These are phyloP conservation scores for Bombus waltoni DNA, from an alignment of 1,140 invertebrate species.

Conservation along the genomic window DNA sequence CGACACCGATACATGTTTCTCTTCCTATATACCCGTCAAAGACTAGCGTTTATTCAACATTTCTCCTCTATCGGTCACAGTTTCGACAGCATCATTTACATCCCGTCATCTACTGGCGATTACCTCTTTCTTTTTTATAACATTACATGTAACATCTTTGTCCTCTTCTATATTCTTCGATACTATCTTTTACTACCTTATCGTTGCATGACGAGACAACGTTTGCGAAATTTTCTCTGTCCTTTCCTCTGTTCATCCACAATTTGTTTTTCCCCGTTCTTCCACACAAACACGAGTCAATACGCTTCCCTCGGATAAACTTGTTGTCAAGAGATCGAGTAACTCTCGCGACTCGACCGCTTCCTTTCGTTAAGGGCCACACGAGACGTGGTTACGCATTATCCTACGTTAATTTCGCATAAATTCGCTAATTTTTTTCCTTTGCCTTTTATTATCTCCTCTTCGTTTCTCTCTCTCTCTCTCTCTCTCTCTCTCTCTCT, in stretches of 20 bases:
- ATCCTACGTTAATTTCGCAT: conserved; percentile 22
- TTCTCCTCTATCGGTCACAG: not conserved
- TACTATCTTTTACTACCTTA: not conserved
- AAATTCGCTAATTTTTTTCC: not conserved
- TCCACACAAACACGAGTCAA: conserved; percentile 51
- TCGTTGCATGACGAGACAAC: conserved; percentile 59
- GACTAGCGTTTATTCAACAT: not conserved
- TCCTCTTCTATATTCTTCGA: not conserved
- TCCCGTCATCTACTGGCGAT: conserved; percentile 17
- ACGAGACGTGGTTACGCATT: not conserved
- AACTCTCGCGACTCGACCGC: conserved; percentile 41
- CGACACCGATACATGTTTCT: conserved; percentile 6
- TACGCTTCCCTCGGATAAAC: conserved; percentile 46
- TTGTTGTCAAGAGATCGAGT: conserved; percentile 40
- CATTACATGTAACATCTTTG: not conserved
- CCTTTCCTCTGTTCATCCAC: conserved; percentile 64
- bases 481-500: not conserved
- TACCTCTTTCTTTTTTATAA: conserved; percentile 30
- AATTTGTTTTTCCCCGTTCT: conserved; percentile 62
- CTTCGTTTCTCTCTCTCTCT: conserved; percentile 6
- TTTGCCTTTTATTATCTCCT: not conserved
- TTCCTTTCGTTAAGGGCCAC: conserved; percentile 23
- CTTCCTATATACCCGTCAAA: conserved; percentile 3
- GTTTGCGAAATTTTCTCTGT: conserved; percentile 57
- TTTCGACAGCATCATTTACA: not conserved